A percentile compares a stretch with the other conserved stretches of the same genome.
Conservation (phyloP, 2,797 vertebrate genomes). For the Oceanodroma leucorhoa region DNA sequence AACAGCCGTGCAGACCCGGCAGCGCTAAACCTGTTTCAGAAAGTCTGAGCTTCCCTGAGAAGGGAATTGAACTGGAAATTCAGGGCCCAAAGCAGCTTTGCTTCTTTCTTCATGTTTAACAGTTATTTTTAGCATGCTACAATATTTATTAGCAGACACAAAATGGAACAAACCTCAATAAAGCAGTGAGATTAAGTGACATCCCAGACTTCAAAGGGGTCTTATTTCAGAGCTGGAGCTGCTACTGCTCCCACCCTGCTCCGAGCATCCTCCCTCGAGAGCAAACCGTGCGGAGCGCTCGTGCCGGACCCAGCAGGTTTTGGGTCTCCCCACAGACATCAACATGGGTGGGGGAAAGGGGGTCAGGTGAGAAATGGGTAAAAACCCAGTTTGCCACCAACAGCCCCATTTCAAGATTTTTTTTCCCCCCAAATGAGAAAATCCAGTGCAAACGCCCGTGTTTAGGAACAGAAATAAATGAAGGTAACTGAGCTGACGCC, state of each 20-base stretch:
- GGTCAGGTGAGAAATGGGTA: rapidly evolving
- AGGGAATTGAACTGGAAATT: not conserved
- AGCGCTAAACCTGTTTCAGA: not conserved
- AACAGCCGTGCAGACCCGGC: not conserved
- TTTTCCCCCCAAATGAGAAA: not conserved
- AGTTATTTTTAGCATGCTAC: slow-evolving; percentile 26
- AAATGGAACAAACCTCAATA: slow-evolving; percentile 28
- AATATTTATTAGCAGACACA: slow-evolving; percentile 43
- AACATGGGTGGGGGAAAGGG: rapidly evolving
- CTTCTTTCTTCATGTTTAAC: not conserved
- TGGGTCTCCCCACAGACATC: not conserved
- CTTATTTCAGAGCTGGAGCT: not conserved
- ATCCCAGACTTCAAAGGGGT: slow-evolving; percentile 25
- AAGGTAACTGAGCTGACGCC: not conserved
- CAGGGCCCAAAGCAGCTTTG: slow-evolving; percentile 2
- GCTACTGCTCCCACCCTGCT: not conserved
- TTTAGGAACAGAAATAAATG: not conserved
- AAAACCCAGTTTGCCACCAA: not conserved
- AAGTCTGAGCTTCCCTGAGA: not conserved
- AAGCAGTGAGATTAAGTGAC: not conserved
- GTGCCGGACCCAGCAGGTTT: rapidly evolving
- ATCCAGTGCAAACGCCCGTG: rapidly evolving
- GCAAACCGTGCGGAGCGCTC: rapidly evolving
- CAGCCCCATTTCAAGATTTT: not conserved
- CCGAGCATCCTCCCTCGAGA: not conserved